Base-by-base conservation (phyloP, 30 jellyfish, hydroid and myxozoan genomes). In the Aurelia sp. region DNA sequence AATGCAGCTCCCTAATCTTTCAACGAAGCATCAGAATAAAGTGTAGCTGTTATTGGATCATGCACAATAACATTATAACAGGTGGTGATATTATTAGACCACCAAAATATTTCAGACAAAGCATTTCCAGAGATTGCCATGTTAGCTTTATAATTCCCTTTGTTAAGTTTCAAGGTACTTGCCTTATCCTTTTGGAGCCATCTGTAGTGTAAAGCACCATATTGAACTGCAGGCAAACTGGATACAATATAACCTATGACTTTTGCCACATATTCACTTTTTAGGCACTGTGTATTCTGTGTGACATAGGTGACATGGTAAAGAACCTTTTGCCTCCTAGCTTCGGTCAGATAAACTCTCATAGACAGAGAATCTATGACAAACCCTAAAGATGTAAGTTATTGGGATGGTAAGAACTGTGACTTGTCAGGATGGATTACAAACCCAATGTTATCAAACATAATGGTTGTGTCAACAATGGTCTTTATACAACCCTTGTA, bases 381-480 rank as follows among this genome's bases (percentile, higher is more conserved):
- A 71, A 71, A 71, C 11, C 82, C 82, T 7, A 48, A 18, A 20
- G 41, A 12, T 13, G 13, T 11, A 4, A 71, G 13, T 35, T 41
- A 6, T 16, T 71, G 73, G 11, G 82, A 0, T 27, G 82, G 82
- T 6, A 65, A 4, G 51, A 65, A 65, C 11, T 5, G 13, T 6
- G 51, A 65, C 16, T 65, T 65, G 16, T 30, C 72, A 0, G 71
- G 82, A 23, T 70, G 82, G 6, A 71, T 37, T 6, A 71, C 72
- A 41, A 71, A 71, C 6, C 82, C 82, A 33, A 71, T n/a, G 11
- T 6, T 71, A 40, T 20, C 72, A 23, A 71, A 71, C 20, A 71
- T 23, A 19, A 6, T 6, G 11, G n/a, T 35, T 35, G 82, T 71
- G 6, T 71, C 82, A 33, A 71, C 18, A 23, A 71, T 19, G 13